phyloP scores from a whole-genome alignment of 2,797 vertebrate genomes.

The Amniataba percoides region DNA sequence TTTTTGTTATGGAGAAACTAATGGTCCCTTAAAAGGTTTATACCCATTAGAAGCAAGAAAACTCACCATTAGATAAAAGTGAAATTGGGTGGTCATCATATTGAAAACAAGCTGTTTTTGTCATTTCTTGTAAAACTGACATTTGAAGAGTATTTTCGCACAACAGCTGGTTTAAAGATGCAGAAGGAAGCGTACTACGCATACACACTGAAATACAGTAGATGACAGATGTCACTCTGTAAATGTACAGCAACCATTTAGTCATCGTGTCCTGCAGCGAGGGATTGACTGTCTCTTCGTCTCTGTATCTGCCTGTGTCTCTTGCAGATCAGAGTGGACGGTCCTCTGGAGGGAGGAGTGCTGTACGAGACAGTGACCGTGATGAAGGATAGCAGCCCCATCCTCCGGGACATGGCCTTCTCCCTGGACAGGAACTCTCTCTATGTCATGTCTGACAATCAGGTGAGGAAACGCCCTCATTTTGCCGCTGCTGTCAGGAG shows the following conservation, averaged over 20 bases:
- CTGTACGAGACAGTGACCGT: constrained; percentile 94
- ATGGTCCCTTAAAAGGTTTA: background rate
- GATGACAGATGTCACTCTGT: constrained; percentile 12
- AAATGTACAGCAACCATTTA: constrained; percentile 9
- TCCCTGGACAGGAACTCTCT: constrained; percentile 92
- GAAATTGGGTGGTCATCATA: background rate
- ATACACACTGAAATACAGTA: background rate
- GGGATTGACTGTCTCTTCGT: constrained; percentile 32
- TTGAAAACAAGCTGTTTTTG: background rate
- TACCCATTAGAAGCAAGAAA: background rate
- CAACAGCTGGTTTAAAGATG: background rate
- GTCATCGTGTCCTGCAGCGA: background rate
- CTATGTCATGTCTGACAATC: constrained; percentile 96
- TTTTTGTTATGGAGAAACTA: background rate
- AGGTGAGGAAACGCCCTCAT: constrained; percentile 87
- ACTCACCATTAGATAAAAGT: background rate
- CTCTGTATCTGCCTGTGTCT: constrained; percentile 47
- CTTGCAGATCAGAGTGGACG: constrained; percentile 93
- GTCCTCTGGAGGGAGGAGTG: constrained; percentile 89
- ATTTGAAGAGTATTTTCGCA: constrained; percentile 6
- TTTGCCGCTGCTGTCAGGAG: constrained; percentile 51
- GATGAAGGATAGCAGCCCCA: constrained; percentile 91
- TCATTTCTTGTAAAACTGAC: background rate
- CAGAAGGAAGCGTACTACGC: background rate
- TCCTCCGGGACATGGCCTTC: constrained; percentile 98